Evolutionary conservation across 2,888 invertebrate species (phyloP).

Genomic region (Tortrix viridana): DNA sequence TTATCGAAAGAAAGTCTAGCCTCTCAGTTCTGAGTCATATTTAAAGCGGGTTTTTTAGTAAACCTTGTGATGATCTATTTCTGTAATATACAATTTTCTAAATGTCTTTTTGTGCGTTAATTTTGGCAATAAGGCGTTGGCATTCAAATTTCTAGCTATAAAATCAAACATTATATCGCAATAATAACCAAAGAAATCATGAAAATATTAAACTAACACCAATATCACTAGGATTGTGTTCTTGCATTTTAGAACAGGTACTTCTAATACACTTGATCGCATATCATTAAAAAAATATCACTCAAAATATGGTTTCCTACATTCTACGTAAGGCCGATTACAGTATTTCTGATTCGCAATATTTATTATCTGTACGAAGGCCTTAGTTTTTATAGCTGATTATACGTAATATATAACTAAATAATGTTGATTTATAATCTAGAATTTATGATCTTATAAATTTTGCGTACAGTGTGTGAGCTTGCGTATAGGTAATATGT

Average conservation of each 20-base stretch:
- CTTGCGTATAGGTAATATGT: too few species aligned
- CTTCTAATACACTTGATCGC: background rate
- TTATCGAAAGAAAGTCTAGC: too few species aligned
- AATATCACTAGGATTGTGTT: too few species aligned
- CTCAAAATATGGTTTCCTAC: slow-evolving; percentile 14
- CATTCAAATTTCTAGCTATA: slow-evolving; percentile 41
- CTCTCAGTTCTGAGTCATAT: background rate
- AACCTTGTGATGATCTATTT: slow-evolving; percentile 27
- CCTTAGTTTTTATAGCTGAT: slow-evolving; percentile 52
- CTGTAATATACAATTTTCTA: slow-evolving; percentile 11
- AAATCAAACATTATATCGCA: background rate
- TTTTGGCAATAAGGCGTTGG: slow-evolving; percentile 62
- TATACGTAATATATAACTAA: slow-evolving; percentile 6
- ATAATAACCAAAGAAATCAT: slow-evolving; percentile 10
- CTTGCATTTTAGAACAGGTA: background rate
- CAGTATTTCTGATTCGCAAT: slow-evolving; percentile 22
- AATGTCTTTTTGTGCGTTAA: slow-evolving; percentile 47
- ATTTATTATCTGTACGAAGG: slow-evolving; percentile 57
- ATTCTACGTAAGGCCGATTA: slow-evolving; percentile 31
- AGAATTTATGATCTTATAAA: background rate
- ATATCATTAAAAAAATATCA: background rate
- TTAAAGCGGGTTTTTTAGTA: slow-evolving; percentile 14
- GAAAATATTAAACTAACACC: background rate
- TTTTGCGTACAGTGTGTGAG: too few species aligned
- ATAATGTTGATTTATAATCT: background rate